Base-by-base conservation (phyloP, 2,113 vertebrate species). In the Thalassoma bifasciatum region DNA sequence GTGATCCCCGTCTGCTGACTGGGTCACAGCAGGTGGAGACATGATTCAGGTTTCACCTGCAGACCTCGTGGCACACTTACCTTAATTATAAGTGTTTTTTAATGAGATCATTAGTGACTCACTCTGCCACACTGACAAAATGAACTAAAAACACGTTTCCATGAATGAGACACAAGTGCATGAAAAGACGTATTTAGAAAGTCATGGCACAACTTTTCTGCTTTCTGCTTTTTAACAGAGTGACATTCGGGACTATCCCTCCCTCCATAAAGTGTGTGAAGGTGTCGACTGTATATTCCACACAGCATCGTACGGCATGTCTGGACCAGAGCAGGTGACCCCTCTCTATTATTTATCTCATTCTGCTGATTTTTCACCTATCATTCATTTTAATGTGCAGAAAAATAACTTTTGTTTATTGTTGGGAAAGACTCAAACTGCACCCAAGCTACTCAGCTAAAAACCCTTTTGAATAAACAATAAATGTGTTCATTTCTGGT, bases 201-300 rank as follows among this genome's bases (percentile, higher is more conserved):
- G 40, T 14, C 10, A 14, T 14, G 13, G 12, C 10, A 11, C 10
- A 42, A 12, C 9, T 40, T 26, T n/a, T 16, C 24, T 50, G 56
- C 24, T 23, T 13, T 53, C 77, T 47, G 5, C 81, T 85, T 53
- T 59, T 73, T 81, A 61, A 0, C 88, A 99, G 97, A 94, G 91
- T 8, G 97, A 99, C 64, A 93, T 98, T 59, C 93, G 95, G 38
- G 95, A 97, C 86, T 95, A 95, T 49, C 88, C 94, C 2, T 93
- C 95, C 7, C 93, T 98, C 30, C 92, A 93, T 66, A 91, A 88
- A 24, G 93, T 94, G 22, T 96, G 96, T 54, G 92, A 96, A 79
- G 96, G 94, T 0, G 95, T 95, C 2, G 95, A 96, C 86, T 98
- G 96, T 77, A 85, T 98, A 63, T 98, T 98, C 78, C 98, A 98